Percentiles rank a stretch among this genome's conserved stretches.
These are phyloP conservation scores for Aurelia coerulea DNA, from an alignment of 30 jellyfish, hydroid and myxozoan species.

Conservation along the genomic window DNA sequence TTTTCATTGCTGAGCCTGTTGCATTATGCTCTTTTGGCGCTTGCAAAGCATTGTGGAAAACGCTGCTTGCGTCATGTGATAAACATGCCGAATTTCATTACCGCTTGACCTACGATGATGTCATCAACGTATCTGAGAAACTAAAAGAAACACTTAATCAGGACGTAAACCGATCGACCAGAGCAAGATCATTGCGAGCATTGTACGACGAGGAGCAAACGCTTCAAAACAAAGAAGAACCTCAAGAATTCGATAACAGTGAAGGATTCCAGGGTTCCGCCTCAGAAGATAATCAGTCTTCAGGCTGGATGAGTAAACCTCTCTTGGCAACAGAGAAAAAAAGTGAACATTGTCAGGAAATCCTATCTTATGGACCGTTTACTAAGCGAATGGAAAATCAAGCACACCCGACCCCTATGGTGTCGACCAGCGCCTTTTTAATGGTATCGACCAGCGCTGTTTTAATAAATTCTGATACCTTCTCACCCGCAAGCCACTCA, in stretches of 20 bases:
- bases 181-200: not conserved
- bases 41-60: conserved; percentile 80
- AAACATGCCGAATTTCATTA: conserved; percentile 56
- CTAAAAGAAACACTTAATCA: conserved; percentile 15
- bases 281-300: too few species aligned
- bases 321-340: too few species aligned
- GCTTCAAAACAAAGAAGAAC: not conserved
- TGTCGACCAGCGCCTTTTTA: too few species aligned
- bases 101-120: conserved; percentile 31
- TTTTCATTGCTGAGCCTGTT: conserved; percentile 67
- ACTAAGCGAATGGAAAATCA: too few species aligned
- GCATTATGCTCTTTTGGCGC: conserved; percentile 77
- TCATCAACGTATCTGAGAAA: conserved; percentile 28
- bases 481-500: too few species aligned
- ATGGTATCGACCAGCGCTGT: too few species aligned
- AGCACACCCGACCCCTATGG: too few species aligned
- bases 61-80: conserved; percentile 56
- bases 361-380: too few species aligned
- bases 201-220: conserved; percentile 6
- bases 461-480: too few species aligned
- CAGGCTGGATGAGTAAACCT: too few species aligned
- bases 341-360: too few species aligned
- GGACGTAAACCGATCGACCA: conserved; percentile 6
- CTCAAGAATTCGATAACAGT: not conserved
- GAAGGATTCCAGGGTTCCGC: not conserved